Evolutionary conservation across 2,797 vertebrate genomes (phyloP).

Genomic region (Podarcis lilfordi): DNA sequence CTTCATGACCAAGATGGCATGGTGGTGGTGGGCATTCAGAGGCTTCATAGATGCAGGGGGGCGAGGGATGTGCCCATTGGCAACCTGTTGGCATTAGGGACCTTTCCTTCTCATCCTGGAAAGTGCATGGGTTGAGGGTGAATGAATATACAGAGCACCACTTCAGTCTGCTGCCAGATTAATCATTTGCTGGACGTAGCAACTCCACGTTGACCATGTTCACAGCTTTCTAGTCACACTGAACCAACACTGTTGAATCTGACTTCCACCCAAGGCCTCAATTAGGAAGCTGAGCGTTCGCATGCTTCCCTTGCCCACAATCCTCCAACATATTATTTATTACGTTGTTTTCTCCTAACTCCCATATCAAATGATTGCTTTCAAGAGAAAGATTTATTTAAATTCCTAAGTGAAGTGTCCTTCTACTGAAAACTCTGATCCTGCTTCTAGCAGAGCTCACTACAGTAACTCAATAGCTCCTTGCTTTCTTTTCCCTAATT

Average conservation of each 20-base stretch:
- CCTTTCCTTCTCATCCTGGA: background rate
- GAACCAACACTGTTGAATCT: slow-evolving; percentile 12
- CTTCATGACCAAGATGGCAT: too few species aligned
- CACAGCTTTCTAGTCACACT: background rate
- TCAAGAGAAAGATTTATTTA: slow-evolving; percentile 62
- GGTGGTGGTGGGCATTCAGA: too few species aligned
- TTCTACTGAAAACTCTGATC: slow-evolving; percentile 57
- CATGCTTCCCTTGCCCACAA: slow-evolving; percentile 22
- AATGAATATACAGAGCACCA: background rate
- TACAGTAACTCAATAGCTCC: slow-evolving; percentile 48
- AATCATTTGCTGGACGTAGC: background rate
- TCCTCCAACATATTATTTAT: slow-evolving; percentile 47
- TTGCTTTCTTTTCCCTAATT: slow-evolving; percentile 65
- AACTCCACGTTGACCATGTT: background rate
- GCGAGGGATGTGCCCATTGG: too few species aligned
- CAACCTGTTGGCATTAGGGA: too few species aligned
- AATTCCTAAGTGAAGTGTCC: slow-evolving; percentile 56
- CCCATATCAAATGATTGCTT: slow-evolving; percentile 60
- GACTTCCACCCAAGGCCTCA: slow-evolving; percentile 4
- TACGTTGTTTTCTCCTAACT: slow-evolving; percentile 63
- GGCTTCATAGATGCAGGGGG: too few species aligned
- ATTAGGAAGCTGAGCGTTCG: slow-evolving; percentile 17
- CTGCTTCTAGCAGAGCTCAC: slow-evolving; percentile 55
- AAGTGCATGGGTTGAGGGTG: background rate
- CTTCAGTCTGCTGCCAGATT: background rate